These are phyloP conservation scores for Bergia puertoricense DNA, from an alignment of 92 coral and sea anemone species.

Conservation along the genomic window DNA sequence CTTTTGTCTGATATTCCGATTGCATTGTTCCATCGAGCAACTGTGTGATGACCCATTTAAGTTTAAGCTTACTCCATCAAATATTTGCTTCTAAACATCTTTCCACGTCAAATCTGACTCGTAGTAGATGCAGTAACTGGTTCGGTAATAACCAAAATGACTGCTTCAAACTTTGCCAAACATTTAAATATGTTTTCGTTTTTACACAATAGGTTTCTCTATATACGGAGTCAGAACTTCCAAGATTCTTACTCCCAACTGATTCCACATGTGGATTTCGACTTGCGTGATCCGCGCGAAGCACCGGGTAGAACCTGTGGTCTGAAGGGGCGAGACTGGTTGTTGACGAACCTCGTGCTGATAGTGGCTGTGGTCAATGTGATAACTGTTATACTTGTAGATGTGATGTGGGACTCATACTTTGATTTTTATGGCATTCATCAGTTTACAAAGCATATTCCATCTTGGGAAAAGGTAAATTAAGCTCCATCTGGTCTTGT, in stretches of 20 bases:
- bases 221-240: slow-evolving; percentile 49
- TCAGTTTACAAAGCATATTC: slow-evolving; percentile 45
- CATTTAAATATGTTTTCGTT: not conserved
- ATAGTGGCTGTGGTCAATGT: slow-evolving; percentile 47
- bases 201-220: slow-evolving; percentile 45
- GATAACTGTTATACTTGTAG: slow-evolving; percentile 51
- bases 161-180: not conserved
- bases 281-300: slow-evolving; percentile 14
- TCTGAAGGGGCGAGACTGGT: slow-evolving; percentile 53
- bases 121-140: no score
- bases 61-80: no score
- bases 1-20: no score
- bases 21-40: no score
- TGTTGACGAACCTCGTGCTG: slow-evolving; percentile 43
- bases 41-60: no score
- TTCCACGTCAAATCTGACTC: no score
- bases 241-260: slow-evolving; percentile 51
- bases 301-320: slow-evolving; percentile 38
- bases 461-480: slow-evolving; percentile 39
- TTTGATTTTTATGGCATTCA: slow-evolving; percentile 69
- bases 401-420: slow-evolving; percentile 53
- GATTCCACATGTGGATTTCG: slow-evolving; percentile 60
- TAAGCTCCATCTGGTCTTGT: not conserved
- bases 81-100: no score
- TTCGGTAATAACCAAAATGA: not conserved